Base-by-base conservation (phyloP, 2,797 vertebrate species). In the Myiothlypis chrysogaster region DNA sequence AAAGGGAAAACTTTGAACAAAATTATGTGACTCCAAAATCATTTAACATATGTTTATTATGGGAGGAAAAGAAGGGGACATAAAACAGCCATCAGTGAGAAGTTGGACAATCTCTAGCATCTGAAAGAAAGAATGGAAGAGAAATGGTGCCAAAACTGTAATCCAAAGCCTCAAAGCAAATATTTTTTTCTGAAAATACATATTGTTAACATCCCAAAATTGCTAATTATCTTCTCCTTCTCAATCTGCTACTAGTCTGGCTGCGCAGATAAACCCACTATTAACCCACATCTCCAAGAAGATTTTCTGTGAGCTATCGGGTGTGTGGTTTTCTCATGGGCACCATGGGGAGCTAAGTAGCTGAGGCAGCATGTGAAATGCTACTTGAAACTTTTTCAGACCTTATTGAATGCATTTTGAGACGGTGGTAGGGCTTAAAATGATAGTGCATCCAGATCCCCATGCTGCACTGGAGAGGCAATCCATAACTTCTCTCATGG, bases 181-280 rank as follows among this genome's bases (percentile, higher is more conserved):
- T 88, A 69, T 88, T 90, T 94, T 87, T 65, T 56, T 87, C 85
- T 93, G 47, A 86, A 81, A 93, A 35, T 79, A 7, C 64, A 46
- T 49, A 61, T 68, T 84, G 28, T n/a, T 24, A 50, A 30, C 35
- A 60, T 66, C 37, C 50, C n/a, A 23, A 85, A 91, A 43, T 82
- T 83, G 21, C 59, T 82, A 61, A 93, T 89, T 78, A 65, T 77
- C 72, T 88, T 93, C 50, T 12, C 37, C 59, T 76, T 86, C 69
- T 88, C 70, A 90, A n/a, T 69, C 77, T 94, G 85, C 43, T 55
- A 8, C 39, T 79, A 56, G 59, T 46, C 37, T 77, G 35, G 6
- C 47, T 90, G 46, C 27, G 55, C n/a, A 64, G 47, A 93, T 49
- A 88, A 94, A 83, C 19, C 14, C 19, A 24, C 30, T 75, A 15